Base-by-base conservation (phyloP, 2,797 vertebrate genomes). In the Spheniscus humboldti region DNA sequence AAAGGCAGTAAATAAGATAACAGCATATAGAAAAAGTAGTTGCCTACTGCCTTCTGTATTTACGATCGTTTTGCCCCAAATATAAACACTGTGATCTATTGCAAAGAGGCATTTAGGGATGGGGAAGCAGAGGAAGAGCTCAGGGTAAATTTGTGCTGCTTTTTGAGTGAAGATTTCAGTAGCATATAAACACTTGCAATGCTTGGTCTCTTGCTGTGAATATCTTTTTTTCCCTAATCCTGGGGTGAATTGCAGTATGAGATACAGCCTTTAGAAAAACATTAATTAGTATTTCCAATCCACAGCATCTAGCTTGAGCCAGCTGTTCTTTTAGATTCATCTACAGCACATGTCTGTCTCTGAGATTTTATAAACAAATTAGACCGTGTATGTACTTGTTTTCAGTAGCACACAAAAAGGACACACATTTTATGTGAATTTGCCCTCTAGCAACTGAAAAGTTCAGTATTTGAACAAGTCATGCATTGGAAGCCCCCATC, bases 211-310 rank as follows among this genome's bases (percentile, higher is more conserved):
- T 88, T 93, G 75, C 76, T 93, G 68, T 81, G 73, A 93, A 52
- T 64, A 18, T 81, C 10, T 73, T 79, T 77, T 55, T 63, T 68
- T 23, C 85, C 83, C 39, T 16, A 20, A 79, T 86, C 73, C 92
- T 90, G 67, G 71, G 67, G 74, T 95, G 89, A 96, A 81, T 66
- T 82, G 71, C 79, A 76, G 39, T 31, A 50, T 33, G 62, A 94
- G 50, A 90, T 84, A n/a, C 73, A 81, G 80, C 82, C 94, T 96
- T 80, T 50, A 78, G 95, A 90, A 93, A 91, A 94, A 79, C 72
- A 79, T 91, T 94, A 96, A 96, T 95, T 94, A 94, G 89, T 76
- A 90, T 94, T 96, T 91, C n/a, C 68, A 69, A 50, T 55, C 75
- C 83, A 72, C 59, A 75, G 68, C 56, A 67, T 47, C 78, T 91